Conservation (phyloP, 2,888 invertebrate genomes). For the Ecliptopera silaceata region DNA sequence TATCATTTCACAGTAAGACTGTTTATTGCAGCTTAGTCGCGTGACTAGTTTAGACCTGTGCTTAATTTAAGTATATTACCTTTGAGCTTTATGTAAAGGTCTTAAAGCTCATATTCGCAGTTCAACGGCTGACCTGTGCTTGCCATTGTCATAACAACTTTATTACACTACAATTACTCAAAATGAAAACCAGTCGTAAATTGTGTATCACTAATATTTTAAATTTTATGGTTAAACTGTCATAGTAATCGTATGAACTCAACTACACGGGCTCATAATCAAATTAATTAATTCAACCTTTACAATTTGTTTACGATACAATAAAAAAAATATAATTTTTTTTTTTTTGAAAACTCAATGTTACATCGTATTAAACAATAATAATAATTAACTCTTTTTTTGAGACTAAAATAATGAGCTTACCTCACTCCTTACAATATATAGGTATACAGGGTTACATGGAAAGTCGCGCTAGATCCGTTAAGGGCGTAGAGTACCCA, state of each 20-base stretch:
- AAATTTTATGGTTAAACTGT: no score
- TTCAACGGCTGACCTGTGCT: constrained; percentile 17
- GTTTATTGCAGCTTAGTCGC: not conserved
- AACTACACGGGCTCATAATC: constrained; percentile 26
- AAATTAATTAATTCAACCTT: constrained; percentile 37
- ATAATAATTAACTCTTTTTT: no score
- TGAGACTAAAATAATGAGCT: no score
- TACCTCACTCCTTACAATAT: no score
- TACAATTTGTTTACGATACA: no score
- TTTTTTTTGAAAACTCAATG: no score
- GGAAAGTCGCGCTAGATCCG: no score
- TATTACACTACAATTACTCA: constrained; percentile 32
- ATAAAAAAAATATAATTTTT: no score
- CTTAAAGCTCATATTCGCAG: constrained; percentile 2
- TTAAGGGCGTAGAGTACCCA: no score
- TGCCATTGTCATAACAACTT: constrained; percentile 42
- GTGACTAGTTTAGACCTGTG: not conserved
- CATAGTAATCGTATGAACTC: no score
- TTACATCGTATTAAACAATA: no score
- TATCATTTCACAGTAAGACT: not conserved
- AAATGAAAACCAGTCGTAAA: constrained; percentile 34
- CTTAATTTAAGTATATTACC: not conserved
- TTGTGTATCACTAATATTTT: constrained; percentile 33
- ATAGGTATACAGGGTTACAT: no score
- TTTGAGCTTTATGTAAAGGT: not conserved